These are phyloP conservation scores for Hafferia zeledoni DNA, from an alignment of 2,797 vertebrate species.

Conservation along the genomic window DNA sequence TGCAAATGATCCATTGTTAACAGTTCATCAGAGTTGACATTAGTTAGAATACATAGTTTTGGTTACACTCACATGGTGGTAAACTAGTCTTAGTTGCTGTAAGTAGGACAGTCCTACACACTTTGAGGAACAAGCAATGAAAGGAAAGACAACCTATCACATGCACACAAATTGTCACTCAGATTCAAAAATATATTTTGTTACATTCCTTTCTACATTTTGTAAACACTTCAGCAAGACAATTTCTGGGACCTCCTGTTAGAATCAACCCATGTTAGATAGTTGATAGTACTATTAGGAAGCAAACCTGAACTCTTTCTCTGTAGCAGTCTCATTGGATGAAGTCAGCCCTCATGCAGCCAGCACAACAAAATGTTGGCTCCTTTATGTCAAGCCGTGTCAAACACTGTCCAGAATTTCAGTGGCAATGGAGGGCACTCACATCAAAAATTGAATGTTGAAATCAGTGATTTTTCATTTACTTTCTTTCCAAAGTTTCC, in stretches of 20 bases:
- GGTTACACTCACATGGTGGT: too few species aligned
- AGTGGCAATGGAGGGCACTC: neutral
- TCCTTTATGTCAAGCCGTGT: neutral
- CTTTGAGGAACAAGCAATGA: neutral
- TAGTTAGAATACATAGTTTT: too few species aligned
- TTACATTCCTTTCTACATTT: neutral
- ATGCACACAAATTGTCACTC: neutral
- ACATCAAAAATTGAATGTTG: neutral
- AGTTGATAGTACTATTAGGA: neutral
- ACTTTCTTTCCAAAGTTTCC: neutral
- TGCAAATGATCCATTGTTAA: too few species aligned
- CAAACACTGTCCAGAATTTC: neutral
- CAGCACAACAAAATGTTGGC: neutral
- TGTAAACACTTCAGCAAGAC: neutral
- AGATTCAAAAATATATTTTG: neutral
- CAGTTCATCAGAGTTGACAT: too few species aligned
- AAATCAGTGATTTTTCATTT: neutral
- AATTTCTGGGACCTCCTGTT: fast-evolving
- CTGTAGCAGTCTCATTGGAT: neutral
- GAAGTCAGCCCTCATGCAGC: neutral
- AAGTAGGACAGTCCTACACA: too few species aligned
- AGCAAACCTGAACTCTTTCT: neutral
- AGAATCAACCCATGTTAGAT: neutral
- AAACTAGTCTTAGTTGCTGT: too few species aligned
- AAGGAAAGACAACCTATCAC: neutral